These are phyloP conservation scores for Crocidura indochinensis DNA, from an alignment of 2,797 vertebrate genomes.

Conservation along the genomic window DNA sequence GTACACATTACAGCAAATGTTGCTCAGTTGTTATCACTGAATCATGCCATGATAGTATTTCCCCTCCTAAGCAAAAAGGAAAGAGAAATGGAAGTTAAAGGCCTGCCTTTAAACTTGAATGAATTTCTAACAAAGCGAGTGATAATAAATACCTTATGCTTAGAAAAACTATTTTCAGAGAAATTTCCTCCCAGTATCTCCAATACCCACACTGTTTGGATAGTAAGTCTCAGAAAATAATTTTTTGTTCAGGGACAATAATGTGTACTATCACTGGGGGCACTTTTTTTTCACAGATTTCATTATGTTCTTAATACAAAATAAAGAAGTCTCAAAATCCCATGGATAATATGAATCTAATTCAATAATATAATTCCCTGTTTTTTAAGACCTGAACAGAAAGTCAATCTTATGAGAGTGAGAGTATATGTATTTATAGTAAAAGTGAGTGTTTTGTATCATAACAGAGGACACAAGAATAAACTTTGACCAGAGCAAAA, in stretches of 20 bases:
- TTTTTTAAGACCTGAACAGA: conserved; percentile 26
- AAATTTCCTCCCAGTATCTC: not conserved
- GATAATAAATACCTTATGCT: not conserved
- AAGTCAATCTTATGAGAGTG: not conserved
- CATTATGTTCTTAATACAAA: not conserved
- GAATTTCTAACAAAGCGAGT: not conserved
- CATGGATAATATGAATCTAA: conserved; percentile 31
- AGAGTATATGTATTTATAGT: not conserved
- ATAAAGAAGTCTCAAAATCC: not conserved
- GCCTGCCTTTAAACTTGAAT: not conserved
- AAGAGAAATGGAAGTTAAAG: not conserved
- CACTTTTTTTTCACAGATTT: conserved; percentile 9
- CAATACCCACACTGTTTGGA: not conserved
- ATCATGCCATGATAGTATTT: not conserved
- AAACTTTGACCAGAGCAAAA: not conserved
- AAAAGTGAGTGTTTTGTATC: not conserved
- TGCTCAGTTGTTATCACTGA: not conserved
- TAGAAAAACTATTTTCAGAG: not conserved
- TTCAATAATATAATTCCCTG: not conserved
- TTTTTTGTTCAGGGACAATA: not conserved
- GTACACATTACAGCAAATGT: fast-evolving
- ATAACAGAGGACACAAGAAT: not conserved
- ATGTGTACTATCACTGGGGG: not conserved
- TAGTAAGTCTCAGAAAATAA: not conserved
- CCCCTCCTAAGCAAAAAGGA: not conserved